phyloP scores from a whole-genome alignment of 2,888 invertebrate species.

The Eupithecia centaureata region DNA sequence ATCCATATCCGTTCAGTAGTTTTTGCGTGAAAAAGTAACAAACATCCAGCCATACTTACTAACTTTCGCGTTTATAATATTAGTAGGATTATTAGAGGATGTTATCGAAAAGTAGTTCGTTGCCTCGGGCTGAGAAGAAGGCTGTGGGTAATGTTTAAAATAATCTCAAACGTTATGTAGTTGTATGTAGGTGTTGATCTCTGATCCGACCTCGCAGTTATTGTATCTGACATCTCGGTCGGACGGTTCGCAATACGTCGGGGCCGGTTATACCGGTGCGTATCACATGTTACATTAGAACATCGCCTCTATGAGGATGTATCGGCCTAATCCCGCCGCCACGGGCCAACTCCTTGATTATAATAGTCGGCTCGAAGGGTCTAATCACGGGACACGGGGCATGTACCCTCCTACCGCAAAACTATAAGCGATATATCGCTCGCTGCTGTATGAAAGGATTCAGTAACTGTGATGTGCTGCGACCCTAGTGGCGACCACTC shows the following conservation, averaged over 20 bases:
- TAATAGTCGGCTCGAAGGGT: not conserved
- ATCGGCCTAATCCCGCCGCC: not conserved
- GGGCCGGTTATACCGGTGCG: not conserved
- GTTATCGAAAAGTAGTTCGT: not conserved
- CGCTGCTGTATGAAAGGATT: not conserved
- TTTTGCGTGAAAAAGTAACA: too few relatives aligned
- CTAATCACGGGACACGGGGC: not conserved
- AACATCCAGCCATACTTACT: too few relatives aligned
- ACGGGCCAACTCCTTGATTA: constrained; percentile 1
- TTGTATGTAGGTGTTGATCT: not conserved
- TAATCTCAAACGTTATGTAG: not conserved
- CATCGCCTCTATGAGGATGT: not conserved
- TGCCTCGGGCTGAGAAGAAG: not conserved
- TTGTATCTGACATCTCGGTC: constrained; percentile 2
- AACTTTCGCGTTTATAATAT: too few relatives aligned
- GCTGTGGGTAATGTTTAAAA: not conserved
- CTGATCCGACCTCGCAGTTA: not conserved
- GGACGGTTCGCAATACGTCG: not conserved
- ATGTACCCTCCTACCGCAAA: not conserved
- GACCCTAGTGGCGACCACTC: not conserved
- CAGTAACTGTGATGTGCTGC: not conserved
- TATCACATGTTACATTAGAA: not conserved
- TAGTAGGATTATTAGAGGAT: too few relatives aligned
- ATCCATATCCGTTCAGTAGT: too few relatives aligned
- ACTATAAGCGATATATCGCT: not conserved